Percentiles rank a stretch among this genome's conserved stretches.
phyloP scores from a whole-genome alignment of 2,113 vertebrate species.

The Ptychochromis oligacanthus region DNA sequence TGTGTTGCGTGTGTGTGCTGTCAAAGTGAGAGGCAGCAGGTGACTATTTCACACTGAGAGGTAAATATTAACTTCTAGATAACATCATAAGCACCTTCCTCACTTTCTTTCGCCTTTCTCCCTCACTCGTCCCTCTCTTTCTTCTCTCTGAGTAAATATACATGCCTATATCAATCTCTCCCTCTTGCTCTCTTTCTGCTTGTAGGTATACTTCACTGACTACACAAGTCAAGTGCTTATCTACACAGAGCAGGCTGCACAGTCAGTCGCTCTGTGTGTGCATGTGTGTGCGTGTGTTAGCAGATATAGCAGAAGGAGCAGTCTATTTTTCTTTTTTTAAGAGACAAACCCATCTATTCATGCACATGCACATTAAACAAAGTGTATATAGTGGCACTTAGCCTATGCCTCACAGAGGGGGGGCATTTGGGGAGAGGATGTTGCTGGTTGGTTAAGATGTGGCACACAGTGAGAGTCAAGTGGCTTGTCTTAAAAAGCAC shows the following conservation, averaged over 20 bases:
- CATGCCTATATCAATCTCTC: slow-evolving; percentile 53
- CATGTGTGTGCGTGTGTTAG: neutral
- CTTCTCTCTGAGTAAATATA: slow-evolving; percentile 54
- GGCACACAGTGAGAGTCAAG: slow-evolving; percentile 43
- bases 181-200: slow-evolving; percentile 38
- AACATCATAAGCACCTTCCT: slow-evolving; percentile 59
- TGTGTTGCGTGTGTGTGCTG: slow-evolving; percentile 22
- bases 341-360: slow-evolving; percentile 10
- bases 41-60: slow-evolving; percentile 59
- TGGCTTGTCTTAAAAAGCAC: slow-evolving; percentile 56
- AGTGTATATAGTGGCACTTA: slow-evolving; percentile 22
- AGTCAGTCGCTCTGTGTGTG: slow-evolving; percentile 14
- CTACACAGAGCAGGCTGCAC: slow-evolving; percentile 67
- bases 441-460: slow-evolving; percentile 20
- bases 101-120: slow-evolving; percentile 29
- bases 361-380: slow-evolving; percentile 6
- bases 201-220: slow-evolving; percentile 64
- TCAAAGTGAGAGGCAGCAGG: slow-evolving; percentile 45
- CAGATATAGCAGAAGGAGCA: slow-evolving; percentile 27
- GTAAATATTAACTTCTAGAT: slow-evolving; percentile 76
- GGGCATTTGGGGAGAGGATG: neutral
- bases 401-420: slow-evolving; percentile 34
- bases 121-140: slow-evolving; percentile 19
- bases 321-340: too few species aligned
- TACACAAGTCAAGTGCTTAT: slow-evolving; percentile 71